Evolutionary conservation across 1,140 invertebrate species (phyloP).

Genomic region (Saccostrea echinata): DNA sequence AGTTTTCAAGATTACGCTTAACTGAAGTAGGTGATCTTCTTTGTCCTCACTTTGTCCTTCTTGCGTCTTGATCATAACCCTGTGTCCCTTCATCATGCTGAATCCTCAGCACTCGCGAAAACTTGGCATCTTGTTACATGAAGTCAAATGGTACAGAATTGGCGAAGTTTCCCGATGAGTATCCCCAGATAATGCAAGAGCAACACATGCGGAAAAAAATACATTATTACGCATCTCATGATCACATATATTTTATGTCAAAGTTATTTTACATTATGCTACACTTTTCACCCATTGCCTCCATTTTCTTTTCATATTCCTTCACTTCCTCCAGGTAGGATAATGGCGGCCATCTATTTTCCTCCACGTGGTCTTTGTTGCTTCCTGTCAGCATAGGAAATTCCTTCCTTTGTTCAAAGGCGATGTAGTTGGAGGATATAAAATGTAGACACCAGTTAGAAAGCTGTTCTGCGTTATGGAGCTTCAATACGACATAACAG

Average conservation of each 20-base stretch:
- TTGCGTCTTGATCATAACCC: no score
- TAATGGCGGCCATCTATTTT: slow-evolving; percentile 74
- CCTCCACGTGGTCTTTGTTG: slow-evolving; percentile 69
- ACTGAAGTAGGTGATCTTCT: no score
- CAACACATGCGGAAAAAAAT: not conserved
- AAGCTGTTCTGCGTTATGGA: slow-evolving; percentile 73
- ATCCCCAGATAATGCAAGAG: not conserved
- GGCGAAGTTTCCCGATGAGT: no score
- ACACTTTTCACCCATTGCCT: slow-evolving; percentile 66
- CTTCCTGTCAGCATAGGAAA: slow-evolving; percentile 65
- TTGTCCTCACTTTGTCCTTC: no score
- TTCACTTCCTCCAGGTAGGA: slow-evolving; percentile 72
- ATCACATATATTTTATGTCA: not conserved
- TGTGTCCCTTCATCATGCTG: no score
- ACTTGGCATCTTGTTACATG: no score
- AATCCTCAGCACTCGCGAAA: no score
- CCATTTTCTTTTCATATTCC: slow-evolving; percentile 70
- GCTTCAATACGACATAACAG: slow-evolving; percentile 62
- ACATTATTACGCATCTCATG: not conserved
- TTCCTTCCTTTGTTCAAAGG: slow-evolving; percentile 70
- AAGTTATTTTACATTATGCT: slow-evolving; percentile 65
- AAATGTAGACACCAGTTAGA: slow-evolving; percentile 75
- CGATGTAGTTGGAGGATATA: slow-evolving; percentile 73
- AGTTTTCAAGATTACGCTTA: no score
- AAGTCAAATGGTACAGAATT: no score